Base-by-base conservation (phyloP, 2,888 invertebrate species). In the Ectobius pallidus region DNA sequence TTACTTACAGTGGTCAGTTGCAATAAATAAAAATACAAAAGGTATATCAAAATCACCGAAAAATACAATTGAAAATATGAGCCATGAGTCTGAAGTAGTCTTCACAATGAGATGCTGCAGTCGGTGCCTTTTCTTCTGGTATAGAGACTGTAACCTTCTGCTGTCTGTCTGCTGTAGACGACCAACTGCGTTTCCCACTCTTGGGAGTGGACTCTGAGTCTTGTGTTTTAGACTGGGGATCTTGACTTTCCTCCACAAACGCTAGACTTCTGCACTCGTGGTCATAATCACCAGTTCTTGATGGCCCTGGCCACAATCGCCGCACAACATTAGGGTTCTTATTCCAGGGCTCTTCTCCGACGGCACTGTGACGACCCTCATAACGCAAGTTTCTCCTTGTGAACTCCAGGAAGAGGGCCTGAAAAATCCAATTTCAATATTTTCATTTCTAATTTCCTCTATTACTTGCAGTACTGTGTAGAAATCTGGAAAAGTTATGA, bases 391-490 rank as follows among this genome's bases (percentile, higher is more conserved):
- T 58, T 22, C 58, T 22, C 27, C 30, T 58, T 30, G 32, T 30
- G 30, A 30, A 58, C n/a, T 58, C 58, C 58, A 58, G 30, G 58
- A 58, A 58, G n/a, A 58, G 32, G 3, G 58, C 58, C 58, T 58
- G 30, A 6, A 69, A 34, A 34, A 52, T 7, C 11, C 11, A 34
- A 34, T 11, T 7, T 6, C 6, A 34, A 34, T 7, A 34, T 34
- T 34, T 34, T 6, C n/a, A n/a, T n/a, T n/a, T n/a, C n/a, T n/a
- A n/a, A n/a, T n/a, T n/a, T n/a, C n/a, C n/a, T n/a, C n/a, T n/a
- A n/a, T n/a, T n/a, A n/a, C n/a, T n/a, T n/a, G n/a, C n/a, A n/a
- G n/a, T n/a, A n/a, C n/a, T n/a, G n/a, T n/a, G n/a, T n/a, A n/a
- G n/a, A n/a, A n/a, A n/a, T n/a, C n/a, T n/a, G n/a, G n/a, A n/a